Evolutionary conservation across 2,888 invertebrate genomes (phyloP), one percentile per base, ranked within the genome.

Genomic region (Epiperipatus broadwayi): DNA sequence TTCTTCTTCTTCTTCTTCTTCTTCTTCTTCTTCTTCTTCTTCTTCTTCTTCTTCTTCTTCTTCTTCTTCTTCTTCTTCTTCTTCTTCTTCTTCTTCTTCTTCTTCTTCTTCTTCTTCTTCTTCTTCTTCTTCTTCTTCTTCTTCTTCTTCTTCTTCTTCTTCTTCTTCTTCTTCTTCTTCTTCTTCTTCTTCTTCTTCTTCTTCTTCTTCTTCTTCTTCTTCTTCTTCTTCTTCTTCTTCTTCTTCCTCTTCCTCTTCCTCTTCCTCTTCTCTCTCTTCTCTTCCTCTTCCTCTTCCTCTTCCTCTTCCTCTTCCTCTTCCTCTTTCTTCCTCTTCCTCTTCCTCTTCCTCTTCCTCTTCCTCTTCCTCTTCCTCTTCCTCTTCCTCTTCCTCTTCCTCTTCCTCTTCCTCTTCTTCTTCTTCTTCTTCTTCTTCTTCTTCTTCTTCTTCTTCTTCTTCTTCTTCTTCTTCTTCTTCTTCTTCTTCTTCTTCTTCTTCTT

Each of bases 291-390:
- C n/a, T 25, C 25, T 8, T 25, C 25, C n/a, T 18, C 15, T 33
- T 15, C 20, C 33, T 18, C 12, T 18, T 19, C 20, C 12, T 15
- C 19, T 33, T 15, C 20, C 33, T 16, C 18, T 18, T 19, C 20
- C 12, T 18, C 33, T 33, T 3, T 33, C 33, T 33, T 15, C 16
- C 16, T 33, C 18, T 33, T 19, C 12, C 18, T 33, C 33, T 18
- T 12, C 20, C 15, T 33, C 18, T 33, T 18, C 12, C 27, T 29
- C 22, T 35, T 14, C 12, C 36, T 35, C 27, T 35, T 27, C 25
- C 27, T 35, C 36, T 35, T 14, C 25, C 22, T 35, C 31, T 35
- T 27, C 25, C 27, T 35, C 36, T 35, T 14, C 25, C 36, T 35
- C 27, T 35, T 27, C 25, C 27, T 35, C 36, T 35, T 14, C 25